Evolutionary conservation across 2,113 vertebrate genomes (phyloP).

Genomic region (Microcebus jonahi): DNA sequence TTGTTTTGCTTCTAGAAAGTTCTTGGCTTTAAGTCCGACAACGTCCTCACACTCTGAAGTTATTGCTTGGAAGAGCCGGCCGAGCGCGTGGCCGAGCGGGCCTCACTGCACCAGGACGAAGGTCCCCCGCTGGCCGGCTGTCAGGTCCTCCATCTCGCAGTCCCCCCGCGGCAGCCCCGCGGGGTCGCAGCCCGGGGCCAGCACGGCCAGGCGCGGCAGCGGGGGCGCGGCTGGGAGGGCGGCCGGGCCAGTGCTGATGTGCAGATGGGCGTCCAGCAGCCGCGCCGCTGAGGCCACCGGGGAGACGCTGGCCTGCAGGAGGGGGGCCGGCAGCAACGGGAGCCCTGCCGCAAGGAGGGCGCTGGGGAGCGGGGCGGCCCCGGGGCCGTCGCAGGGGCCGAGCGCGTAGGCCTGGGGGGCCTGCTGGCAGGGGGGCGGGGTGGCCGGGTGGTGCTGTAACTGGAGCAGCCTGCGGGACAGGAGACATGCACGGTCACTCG

Average conservation of each 20-base stretch:
- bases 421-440: constrained; percentile 83
- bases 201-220: constrained; percentile 80
- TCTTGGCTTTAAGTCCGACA: constrained; percentile 82
- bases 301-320: constrained; percentile 86
- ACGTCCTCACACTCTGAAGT: constrained; percentile 85
- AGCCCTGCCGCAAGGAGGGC: constrained; percentile 79
- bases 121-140: constrained; percentile 86
- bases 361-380: constrained; percentile 80
- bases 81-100: background rate
- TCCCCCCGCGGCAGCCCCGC: constrained; percentile 84
- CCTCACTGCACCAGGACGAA: constrained; percentile 94
- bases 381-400: constrained; percentile 69
- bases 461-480: constrained; percentile 91
- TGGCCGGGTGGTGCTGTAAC: constrained; percentile 90
- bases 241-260: constrained; percentile 86
- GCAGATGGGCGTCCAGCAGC: constrained; percentile 92
- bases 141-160: constrained; percentile 88
- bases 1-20: constrained; percentile 86
- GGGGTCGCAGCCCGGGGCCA: constrained; percentile 62
- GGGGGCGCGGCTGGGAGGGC: constrained; percentile 55
- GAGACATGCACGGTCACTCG: background rate
- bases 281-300: constrained; percentile 91
- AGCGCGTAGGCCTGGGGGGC: constrained; percentile 76
- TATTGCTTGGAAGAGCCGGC: constrained; percentile 88
- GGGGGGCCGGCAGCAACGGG: constrained; percentile 78